Evolutionary conservation across 2,888 invertebrate species (phyloP).

Genomic region (Pollenia labialis): DNA sequence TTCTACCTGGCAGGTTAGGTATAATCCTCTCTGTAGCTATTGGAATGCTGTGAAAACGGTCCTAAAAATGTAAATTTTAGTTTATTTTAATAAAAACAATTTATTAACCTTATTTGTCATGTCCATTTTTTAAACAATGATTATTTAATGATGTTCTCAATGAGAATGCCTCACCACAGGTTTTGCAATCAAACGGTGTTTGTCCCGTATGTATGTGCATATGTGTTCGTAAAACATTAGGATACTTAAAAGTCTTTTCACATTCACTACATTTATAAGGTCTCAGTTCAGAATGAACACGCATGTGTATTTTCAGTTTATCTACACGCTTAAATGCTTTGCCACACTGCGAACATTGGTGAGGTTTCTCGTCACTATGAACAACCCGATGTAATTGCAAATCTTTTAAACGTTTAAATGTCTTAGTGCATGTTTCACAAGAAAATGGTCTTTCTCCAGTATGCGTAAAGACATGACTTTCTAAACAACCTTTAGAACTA

Average conservation of each 20-base stretch:
- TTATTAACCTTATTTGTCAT: constrained; percentile 31
- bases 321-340: constrained; percentile 78
- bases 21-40: too few species aligned
- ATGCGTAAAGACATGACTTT: constrained; percentile 83
- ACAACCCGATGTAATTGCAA: constrained; percentile 88
- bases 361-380: constrained; percentile 78
- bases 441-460: constrained; percentile 85
- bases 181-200: constrained; percentile 61
- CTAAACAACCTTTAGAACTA: constrained; percentile 44
- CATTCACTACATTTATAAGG: constrained; percentile 87
- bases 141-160: constrained; percentile 64
- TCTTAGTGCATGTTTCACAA: constrained; percentile 79
- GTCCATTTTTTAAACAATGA: constrained; percentile 65
- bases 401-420: constrained; percentile 87
- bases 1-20: too few species aligned
- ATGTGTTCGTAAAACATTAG: constrained; percentile 87
- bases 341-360: constrained; percentile 76
- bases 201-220: constrained; percentile 85
- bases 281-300: constrained; percentile 76
- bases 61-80: too few species aligned
- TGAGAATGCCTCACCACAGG: constrained; percentile 63
- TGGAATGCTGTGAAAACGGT: too few species aligned
- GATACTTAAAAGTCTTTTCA: constrained; percentile 87
- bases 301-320: constrained; percentile 77
- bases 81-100: too few species aligned